Conservation (phyloP, 2,888 invertebrate species). For the Lithosia quadra region DNA sequence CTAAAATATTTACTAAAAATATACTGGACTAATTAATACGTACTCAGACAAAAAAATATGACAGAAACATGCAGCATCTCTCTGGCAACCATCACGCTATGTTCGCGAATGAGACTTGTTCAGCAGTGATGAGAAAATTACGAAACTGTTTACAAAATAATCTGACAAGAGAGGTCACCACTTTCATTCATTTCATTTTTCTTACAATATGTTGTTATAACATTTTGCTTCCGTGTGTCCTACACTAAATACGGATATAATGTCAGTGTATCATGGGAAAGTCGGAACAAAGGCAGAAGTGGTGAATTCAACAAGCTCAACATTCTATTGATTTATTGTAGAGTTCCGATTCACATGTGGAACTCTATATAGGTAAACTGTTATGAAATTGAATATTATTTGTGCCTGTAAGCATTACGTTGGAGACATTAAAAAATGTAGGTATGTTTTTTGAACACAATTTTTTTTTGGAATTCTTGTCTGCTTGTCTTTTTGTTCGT, state of each 20-base stretch:
- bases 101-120: neutral
- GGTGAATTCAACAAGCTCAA: neutral
- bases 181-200: neutral
- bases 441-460: no score
- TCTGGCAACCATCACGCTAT: neutral
- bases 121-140: neutral
- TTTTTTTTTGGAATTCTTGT: no score
- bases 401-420: no score
- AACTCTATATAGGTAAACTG: no score
- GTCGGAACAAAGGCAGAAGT: neutral
- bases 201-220: neutral
- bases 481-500: no score
- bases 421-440: no score
- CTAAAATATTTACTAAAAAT: no score
- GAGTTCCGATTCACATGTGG: neutral
- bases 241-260: neutral
- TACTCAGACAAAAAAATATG: slow-evolving; percentile 7
- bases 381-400: no score
- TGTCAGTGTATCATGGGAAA: neutral
- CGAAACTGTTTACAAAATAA: slow-evolving; percentile 17
- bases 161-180: neutral
- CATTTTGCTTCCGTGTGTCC: neutral
- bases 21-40: slow-evolving; percentile 6
- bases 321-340: neutral
- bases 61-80: slow-evolving; percentile 4